Conservation (phyloP, 2,797 vertebrate genomes). For the Danio tinwini region DNA sequence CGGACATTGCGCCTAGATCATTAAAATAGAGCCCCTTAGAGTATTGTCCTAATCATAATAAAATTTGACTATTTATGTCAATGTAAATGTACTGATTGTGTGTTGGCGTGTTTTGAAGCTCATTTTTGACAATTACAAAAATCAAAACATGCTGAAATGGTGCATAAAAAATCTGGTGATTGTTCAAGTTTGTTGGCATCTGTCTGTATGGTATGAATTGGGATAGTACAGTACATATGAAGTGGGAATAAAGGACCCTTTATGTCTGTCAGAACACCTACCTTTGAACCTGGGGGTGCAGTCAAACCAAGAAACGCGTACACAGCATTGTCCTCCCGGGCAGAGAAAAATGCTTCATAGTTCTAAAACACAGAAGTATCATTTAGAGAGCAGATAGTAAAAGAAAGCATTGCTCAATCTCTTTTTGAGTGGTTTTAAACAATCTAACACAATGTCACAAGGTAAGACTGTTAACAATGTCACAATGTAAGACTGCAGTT, state of each 20-base stretch:
- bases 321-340: conserved; percentile 93
- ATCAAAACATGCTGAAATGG: no score
- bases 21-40: no score
- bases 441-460: no score
- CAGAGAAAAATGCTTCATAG: conserved; percentile 95
- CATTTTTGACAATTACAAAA: no score
- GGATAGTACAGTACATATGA: neutral
- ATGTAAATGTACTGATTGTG: neutral
- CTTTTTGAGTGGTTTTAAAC: neutral
- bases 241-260: conserved; percentile 34
- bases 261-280: conserved; percentile 63
- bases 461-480: neutral
- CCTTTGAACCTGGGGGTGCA: conserved; percentile 96
- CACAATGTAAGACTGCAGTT: neutral
- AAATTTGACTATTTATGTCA: no score
- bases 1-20: no score
- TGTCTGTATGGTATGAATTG: neutral
- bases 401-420: conserved; percentile 3
- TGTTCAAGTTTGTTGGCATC: no score
- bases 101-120: no score
- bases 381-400: neutral
- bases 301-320: conserved; percentile 94
- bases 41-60: no score
- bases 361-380: conserved; percentile 75
- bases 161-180: no score